Evolutionary conservation across 35 echinoderm and acorn worm genomes (phyloP), one percentile per base, ranked within the genome.

Genomic region (Patiria miniata): DNA sequence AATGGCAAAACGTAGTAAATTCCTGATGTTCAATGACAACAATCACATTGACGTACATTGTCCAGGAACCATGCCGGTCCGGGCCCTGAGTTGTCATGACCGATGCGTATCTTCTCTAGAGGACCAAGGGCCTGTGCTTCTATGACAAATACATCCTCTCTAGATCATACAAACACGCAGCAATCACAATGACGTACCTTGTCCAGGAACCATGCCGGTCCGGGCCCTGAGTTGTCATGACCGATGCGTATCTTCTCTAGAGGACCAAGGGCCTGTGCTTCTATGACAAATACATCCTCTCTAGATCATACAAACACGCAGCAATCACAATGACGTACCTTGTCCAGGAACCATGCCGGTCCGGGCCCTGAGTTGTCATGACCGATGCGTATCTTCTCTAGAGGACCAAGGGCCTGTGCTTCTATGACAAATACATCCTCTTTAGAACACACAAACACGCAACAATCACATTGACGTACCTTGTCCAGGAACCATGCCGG

Each of bases 331-430:
- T 30, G 6, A 73, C 81, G 58, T 59, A 97, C 94, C 89, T 98
- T 94, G 21, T 94, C 92, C 3, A 98, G 86, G 55, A 83, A 98
- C 96, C 96, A 98, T 19, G 85, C 85, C 19, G 92, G 85, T 65
- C 92, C 96, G 22, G 87, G 61, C 37, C 93, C 77, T 15, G 96
- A 94, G 83, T 98, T 98, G 79, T 98, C 92, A 77, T 98, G 92
- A n/a, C 92, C 89, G 17, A 98, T 94, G 7, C 96, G 59, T 51
- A 98, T 89, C 65, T 98, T 98, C 69, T 89, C 82, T 52, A 98
- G 52, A 2, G 89, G 81, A 2, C 96, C 96, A 16, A 98, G 81
- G 17, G 88, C 85, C 1, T 82, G 59, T 40, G 80, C 89, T 17
- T 98, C 89, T 7, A 98, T 40, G n/a, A 81, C 59, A 86, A 94